phyloP scores from a whole-genome alignment of 2,888 invertebrate species.

The Antheraea yamamai region DNA sequence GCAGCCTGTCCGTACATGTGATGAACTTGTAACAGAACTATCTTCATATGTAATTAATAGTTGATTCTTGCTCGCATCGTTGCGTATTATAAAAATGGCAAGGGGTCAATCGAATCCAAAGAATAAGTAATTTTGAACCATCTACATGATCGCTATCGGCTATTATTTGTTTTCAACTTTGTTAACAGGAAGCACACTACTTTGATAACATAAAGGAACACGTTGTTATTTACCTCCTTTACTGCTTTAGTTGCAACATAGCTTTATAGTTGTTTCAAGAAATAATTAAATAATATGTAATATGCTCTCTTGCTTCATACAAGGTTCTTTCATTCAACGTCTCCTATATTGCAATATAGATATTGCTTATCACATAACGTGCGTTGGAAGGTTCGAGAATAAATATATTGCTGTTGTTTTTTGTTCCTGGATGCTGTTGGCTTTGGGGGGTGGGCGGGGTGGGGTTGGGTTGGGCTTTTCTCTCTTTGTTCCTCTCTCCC shows the following conservation, averaged over 20 bases:
- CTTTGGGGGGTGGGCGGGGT: too few relatives aligned
- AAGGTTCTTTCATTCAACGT: not conserved
- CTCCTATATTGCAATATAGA: not conserved
- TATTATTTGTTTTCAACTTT: not conserved
- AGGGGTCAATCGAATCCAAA: too few relatives aligned
- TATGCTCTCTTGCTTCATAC: not conserved
- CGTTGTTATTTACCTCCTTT: slow-evolving; percentile 14
- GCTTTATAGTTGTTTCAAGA: not conserved
- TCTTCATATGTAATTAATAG: not conserved
- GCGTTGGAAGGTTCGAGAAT: not conserved
- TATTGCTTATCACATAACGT: not conserved
- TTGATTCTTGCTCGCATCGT: too few relatives aligned
- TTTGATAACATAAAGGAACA: slow-evolving; percentile 4
- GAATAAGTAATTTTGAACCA: too few relatives aligned
- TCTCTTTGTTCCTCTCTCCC: too few relatives aligned
- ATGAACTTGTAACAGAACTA: not conserved
- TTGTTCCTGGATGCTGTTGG: too few relatives aligned
- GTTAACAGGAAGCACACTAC: slow-evolving; percentile 6
- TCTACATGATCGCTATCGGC: too few relatives aligned
- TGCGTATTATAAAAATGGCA: too few relatives aligned
- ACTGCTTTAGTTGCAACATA: not conserved
- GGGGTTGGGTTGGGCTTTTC: too few relatives aligned
- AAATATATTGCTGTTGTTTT: not conserved
- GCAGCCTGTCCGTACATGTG: not conserved
- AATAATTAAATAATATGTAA: not conserved